These are phyloP conservation scores for Myrmecophaga tridactyla DNA, from an alignment of 2,113 vertebrate species.

Conservation along the genomic window DNA sequence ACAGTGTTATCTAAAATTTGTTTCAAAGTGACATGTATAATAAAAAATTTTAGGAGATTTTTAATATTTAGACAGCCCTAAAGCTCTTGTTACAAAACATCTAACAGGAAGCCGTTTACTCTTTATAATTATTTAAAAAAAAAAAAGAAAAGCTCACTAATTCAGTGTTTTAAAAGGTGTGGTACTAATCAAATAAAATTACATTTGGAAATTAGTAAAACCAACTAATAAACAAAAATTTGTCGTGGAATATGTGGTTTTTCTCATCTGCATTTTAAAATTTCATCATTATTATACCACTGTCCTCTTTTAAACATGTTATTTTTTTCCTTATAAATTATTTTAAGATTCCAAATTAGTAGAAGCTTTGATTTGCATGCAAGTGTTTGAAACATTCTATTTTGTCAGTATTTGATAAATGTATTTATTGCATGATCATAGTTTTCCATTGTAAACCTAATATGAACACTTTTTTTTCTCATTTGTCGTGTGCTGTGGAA, in stretches of 20 bases:
- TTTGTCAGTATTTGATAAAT: constrained; percentile 77
- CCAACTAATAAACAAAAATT: constrained; percentile 3
- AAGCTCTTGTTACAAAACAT: constrained; percentile 18
- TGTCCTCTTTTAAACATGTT: constrained; percentile 43
- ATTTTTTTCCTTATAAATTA: constrained; percentile 63
- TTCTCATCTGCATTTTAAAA: constrained; percentile 53
- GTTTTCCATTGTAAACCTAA: constrained; percentile 86
- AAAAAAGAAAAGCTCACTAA: not conserved
- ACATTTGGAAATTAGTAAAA: constrained; percentile 39
- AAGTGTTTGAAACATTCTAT: constrained; percentile 69
- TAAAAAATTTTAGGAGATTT: not conserved
- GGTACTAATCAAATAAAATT: not conserved
- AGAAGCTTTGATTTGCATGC: constrained; percentile 71
- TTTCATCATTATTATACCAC: constrained; percentile 16
- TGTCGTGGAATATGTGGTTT: constrained; percentile 8
- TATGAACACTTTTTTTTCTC: constrained; percentile 86
- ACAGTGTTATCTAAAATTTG: not conserved
- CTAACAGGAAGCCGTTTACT: constrained; percentile 17
- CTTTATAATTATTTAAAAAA: constrained; percentile 39
- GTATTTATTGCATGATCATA: constrained; percentile 85
- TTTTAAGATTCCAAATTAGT: constrained; percentile 58
- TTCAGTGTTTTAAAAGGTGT: constrained; percentile 60
- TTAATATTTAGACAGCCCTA: constrained; percentile 16
- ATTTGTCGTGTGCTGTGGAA: constrained; percentile 91
- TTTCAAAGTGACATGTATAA: constrained; percentile 2